A percentile compares a stretch with the other conserved stretches of the same genome.
These are phyloP conservation scores for Dascillus cervinus DNA, from an alignment of 2,888 invertebrate genomes.

Conservation along the genomic window DNA sequence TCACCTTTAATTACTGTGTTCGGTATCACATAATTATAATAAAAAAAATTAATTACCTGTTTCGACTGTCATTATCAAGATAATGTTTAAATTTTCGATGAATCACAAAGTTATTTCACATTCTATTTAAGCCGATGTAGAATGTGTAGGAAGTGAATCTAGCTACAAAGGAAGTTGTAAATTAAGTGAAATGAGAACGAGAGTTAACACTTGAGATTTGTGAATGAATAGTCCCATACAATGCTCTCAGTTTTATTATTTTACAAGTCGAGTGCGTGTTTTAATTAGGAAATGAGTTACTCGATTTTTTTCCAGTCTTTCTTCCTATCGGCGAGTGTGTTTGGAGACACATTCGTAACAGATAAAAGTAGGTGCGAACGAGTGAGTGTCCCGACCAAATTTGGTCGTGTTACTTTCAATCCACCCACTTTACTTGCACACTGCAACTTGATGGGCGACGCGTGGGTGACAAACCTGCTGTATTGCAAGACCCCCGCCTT, in stretches of 20 bases:
- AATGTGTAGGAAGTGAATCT: conserved; percentile 13
- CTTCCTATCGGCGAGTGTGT: not conserved
- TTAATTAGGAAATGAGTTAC: conserved; percentile 5
- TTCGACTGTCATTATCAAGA: too few species aligned
- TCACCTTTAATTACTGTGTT: too few species aligned
- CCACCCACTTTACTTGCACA: conserved; percentile 9
- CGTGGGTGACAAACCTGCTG: conserved; percentile 6
- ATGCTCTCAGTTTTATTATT: conserved; percentile 12
- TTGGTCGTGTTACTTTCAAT: conserved; percentile 17
- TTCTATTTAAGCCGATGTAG: conserved; percentile 10
- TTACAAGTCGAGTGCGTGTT: conserved; percentile 11
- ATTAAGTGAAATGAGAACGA: conserved; percentile 15
- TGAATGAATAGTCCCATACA: conserved; percentile 14
- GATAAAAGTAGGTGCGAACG: conserved; percentile 1
- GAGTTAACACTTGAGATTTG: conserved; percentile 15
- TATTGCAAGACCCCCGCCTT: conserved; percentile 9
- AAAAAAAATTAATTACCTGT: too few species aligned
- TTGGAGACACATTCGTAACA: conserved; percentile 3
- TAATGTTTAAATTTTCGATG: too few species aligned
- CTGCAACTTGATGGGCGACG: conserved; percentile 9
- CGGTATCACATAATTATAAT: too few species aligned
- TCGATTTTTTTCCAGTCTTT: not conserved
- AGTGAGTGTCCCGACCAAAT: conserved; percentile 10
- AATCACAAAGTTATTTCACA: too few species aligned
- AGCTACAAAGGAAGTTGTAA: conserved; percentile 15